Base-by-base conservation (phyloP, 2,888 invertebrate genomes). In the Catocala nupta region DNA sequence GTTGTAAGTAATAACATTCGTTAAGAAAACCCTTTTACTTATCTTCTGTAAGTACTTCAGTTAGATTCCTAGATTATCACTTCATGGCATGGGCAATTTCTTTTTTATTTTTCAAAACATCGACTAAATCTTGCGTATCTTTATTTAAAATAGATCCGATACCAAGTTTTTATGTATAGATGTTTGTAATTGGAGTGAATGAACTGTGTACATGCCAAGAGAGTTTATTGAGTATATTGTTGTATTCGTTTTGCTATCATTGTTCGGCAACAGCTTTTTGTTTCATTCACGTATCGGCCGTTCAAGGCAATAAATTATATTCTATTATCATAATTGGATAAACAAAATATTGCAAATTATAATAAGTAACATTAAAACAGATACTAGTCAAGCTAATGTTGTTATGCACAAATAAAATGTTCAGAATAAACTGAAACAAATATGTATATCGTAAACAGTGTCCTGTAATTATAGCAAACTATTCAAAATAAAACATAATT, bases 11-110 rank as follows among this genome's bases (percentile, higher is more conserved):
- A 70, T 76, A 72, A 75, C 70, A 72, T 78, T 75, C 78, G 81
- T 79, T 80, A 78, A 77, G 78, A 76, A 78, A 84, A 85, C 83
- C 82, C 84, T 77, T 82, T 84, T 80, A 80, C 77, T 87, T 80
- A 81, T 82, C 82, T 80, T 83, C 77, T 80, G 83, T 90, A 92
- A 91, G 92, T 92, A 91, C 90, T 89, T 84, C 84, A 84, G 79
- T 73, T 83, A 81, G 80, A 76, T 83, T 79, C 76, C 81, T 81
- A 81, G 69, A 71, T 76, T 81, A 82, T 79, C 80, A 75, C 71
- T 77, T 75, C 73, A 75, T 77, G 72, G 25, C 75, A 69, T 75
- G 72, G 78, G 74, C 75, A 55, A 60, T 51, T 61, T 48, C 54
- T 48, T 56, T 66, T 25, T 25, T 3, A 25, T 16, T 67, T 55